Evolutionary conservation across 2,888 invertebrate species (phyloP).

Genomic region (Andricus curvator): DNA sequence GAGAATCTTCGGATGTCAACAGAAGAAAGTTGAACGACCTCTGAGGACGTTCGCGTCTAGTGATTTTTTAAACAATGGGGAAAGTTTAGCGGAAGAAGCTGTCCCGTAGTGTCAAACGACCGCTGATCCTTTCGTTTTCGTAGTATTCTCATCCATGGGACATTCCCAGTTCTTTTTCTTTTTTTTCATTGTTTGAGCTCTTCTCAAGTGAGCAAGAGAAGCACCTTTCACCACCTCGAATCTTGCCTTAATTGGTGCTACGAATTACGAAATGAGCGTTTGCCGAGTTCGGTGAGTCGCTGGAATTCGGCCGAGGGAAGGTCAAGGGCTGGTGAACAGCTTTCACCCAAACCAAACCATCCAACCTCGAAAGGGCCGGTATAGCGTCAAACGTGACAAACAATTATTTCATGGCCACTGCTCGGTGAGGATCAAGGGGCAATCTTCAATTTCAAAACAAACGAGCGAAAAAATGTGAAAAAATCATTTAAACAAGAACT

Average conservation of each 20-base stretch:
- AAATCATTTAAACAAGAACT: too few species aligned
- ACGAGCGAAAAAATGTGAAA: too few species aligned
- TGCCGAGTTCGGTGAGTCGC: constrained; percentile 55
- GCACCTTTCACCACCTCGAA: constrained; percentile 62
- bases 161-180: too few species aligned
- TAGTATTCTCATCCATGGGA: constrained; percentile 45
- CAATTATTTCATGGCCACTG: not conserved
- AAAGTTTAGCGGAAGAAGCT: constrained; percentile 71
- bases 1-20: constrained; percentile 5
- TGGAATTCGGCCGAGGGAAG: constrained; percentile 73
- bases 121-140: constrained; percentile 73
- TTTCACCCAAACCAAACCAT: constrained; percentile 61
- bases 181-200: constrained; percentile 48
- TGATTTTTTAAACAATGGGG: constrained; percentile 70
- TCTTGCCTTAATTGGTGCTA: constrained; percentile 59
- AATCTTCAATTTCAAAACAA: not conserved
- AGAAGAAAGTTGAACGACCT: constrained; percentile 48
- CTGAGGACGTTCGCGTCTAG: constrained; percentile 43
- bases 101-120: constrained; percentile 56
- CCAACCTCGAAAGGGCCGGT: not conserved
- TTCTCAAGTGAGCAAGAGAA: constrained; percentile 43
- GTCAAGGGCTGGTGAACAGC: constrained; percentile 72
- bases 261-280: constrained; percentile 64
- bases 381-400: not conserved
- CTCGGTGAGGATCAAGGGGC: not conserved